Percentiles rank a stretch among this genome's conserved stretches.
phyloP scores from a whole-genome alignment of 2,888 invertebrate genomes.

The Cosmorhoe ocellata region DNA sequence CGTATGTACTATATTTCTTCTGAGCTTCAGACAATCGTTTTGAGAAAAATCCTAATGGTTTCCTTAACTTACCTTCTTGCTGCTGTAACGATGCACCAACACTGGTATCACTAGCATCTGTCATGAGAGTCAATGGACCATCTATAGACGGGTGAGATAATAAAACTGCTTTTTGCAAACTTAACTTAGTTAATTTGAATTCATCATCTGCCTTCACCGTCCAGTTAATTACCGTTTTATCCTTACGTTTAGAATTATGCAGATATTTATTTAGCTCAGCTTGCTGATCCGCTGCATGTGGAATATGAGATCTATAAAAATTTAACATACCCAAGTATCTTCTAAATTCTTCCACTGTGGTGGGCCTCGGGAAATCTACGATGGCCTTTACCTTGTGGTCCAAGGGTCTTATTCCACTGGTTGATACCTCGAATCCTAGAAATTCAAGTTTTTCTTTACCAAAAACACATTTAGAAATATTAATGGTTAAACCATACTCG shows the following conservation, averaged over 20 bases:
- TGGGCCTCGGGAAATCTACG: conserved; percentile 19
- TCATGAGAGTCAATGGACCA: conserved; percentile 14
- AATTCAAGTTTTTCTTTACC: conserved; percentile 6
- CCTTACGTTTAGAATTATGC: conserved; percentile 14
- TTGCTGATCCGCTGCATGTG: conserved; percentile 30
- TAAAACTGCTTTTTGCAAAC: conserved; percentile 15
- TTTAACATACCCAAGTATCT: conserved; percentile 48
- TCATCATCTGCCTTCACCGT: conserved; percentile 10
- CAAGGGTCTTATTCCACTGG: conserved; percentile 22
- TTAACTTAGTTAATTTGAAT: conserved; percentile 14
- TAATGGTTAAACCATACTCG: conserved; percentile 5
- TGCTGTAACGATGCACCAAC: conserved; percentile 24
- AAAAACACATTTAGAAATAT: conserved; percentile 3
- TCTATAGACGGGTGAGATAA: conserved; percentile 17
- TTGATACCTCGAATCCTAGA: conserved; percentile 25
- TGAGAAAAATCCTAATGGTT: conserved; percentile 22
- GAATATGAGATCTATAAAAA: conserved; percentile 47
- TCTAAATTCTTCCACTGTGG: conserved; percentile 23
- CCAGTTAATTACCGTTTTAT: conserved; percentile 16
- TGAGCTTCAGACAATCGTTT: conserved; percentile 14
- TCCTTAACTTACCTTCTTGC: conserved; percentile 6
- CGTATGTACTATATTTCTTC: conserved; percentile 22
- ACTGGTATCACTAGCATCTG: conserved; percentile 23
- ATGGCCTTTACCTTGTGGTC: conserved; percentile 30
- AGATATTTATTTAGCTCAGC: conserved; percentile 13